Evolutionary conservation across 2,113 vertebrate genomes (phyloP), one percentile per base, ranked within the genome.

Genomic region (Rhombomys opimus): DNA sequence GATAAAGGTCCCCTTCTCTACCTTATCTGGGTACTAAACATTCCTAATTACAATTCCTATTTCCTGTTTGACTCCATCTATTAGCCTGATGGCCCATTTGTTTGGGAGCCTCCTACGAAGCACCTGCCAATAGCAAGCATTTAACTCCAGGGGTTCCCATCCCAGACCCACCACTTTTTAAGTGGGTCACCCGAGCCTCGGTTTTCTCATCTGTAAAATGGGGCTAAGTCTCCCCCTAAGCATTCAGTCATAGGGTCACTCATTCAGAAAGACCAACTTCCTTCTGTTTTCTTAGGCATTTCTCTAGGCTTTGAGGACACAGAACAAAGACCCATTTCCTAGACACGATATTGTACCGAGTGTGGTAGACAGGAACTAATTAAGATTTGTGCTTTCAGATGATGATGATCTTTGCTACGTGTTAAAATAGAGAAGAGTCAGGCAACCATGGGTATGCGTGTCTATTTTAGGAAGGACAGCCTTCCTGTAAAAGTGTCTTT

Each of bases 171-270:
- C 17, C 38, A 41, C 61, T 89, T 93, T 17, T 70, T 38, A 65
- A 78, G 25, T 13, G 14, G 77, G 38, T 50, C n/a, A 57, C n/a
- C 18, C 5, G 25, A 87, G 12, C 3, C 61, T 81, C 63, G 38
- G 18, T 80, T 32, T 32, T 27, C 38, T 87, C 46, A 25, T 90
- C 91, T 95, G n/a, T 94, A 73, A 96, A 77, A 61, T 25, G 20
- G 68, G 18, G 27, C 38, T 61, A n/a, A 15, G 17, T 13, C 17
- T 65, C 61, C 50, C 41, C 23, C 41, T 27, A 78, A 72, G n/a
- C 5, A 80, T 27, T 30, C 41, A 38, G 22, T 91, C 18, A 77
- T 17, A 80, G 50, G 82, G 12, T 90, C 65, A 9, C 65, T 23
- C 32, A 70, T 70, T 87, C 46, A 52, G 41, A 87, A 54, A 70